Base-by-base conservation (phyloP, 2,888 invertebrate species). In the Phymatocera aterrima region DNA sequence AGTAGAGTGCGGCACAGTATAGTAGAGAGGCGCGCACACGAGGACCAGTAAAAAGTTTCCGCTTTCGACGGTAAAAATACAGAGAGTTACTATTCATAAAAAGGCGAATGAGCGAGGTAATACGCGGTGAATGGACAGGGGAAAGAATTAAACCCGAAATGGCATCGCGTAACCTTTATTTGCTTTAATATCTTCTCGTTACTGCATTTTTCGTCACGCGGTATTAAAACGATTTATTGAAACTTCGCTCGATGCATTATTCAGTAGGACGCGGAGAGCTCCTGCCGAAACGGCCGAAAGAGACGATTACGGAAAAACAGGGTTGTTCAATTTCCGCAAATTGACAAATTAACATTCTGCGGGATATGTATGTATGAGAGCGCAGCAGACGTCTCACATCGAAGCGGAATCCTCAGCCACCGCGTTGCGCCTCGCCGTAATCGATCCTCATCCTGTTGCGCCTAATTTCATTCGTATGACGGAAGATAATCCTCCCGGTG, bases 31-130 rank as follows among this genome's bases (percentile, higher is more conserved):
- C 40, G n/a, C n/a, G n/a, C n/a, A n/a, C 8, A 40, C 4, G 8
- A 57, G 75, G 81, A 78, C 61, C 80, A 48, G 78, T 77, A 78
- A 81, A 83, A 83, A 81, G 79, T 84, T 84, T 81, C 77, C 80
- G 77, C 74, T 78, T 77, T 70, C 57, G 60, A 78, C 72, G 72
- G 72, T 74, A 74, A 78, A 43, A 78, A 74, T 46, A 46, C 70
- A 24, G 24, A 60, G 57, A 60, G 78, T 78, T 78, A 78, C 78
- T 78, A 78, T 78, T 78, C 78, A 78, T 78, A 78, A 78, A 78
- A 78, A 78, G 15, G 57, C 34, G 75, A 75, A 60, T 51, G 28
- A 21, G 78, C 60, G 18, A 60, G 61, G 43, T 60, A 78, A 75
- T 75, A 75, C 70, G n/a, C n/a, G n/a, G 78, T 31, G 40, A 60